Conservation (phyloP, 1,140 invertebrate species). For the Drosophila hydei region DNA sequence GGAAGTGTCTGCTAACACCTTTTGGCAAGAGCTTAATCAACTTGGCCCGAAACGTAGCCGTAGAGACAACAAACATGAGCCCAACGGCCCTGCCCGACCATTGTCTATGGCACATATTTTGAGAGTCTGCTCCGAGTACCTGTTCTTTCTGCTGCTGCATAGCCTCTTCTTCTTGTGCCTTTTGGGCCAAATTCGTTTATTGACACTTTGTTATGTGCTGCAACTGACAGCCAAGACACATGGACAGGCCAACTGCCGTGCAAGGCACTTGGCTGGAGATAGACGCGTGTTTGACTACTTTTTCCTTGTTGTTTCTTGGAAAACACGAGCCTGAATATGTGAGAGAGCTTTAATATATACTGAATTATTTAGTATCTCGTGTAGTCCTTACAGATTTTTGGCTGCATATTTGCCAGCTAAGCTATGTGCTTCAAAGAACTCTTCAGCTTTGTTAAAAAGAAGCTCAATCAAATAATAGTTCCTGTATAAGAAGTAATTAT, state of each 20-base stretch:
- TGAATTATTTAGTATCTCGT: too few relatives aligned
- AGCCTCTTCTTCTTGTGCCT: slow-evolving; percentile 5
- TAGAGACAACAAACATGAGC: slow-evolving; percentile 21
- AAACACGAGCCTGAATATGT: too few relatives aligned
- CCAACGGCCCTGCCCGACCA: background rate
- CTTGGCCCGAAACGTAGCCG: slow-evolving; percentile 12
- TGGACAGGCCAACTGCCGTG: slow-evolving; percentile 31
- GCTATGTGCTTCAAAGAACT: too few relatives aligned
- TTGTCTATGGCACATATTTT: slow-evolving; percentile 17
- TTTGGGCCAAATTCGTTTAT: slow-evolving; percentile 65
- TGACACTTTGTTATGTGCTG: slow-evolving; percentile 77
- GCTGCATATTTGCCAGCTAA: too few relatives aligned
- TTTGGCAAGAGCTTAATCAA: slow-evolving; percentile 63
- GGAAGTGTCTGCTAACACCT: slow-evolving; percentile 10
- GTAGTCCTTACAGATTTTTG: too few relatives aligned
- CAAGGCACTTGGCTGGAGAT: slow-evolving; percentile 5
- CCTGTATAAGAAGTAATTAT: too few relatives aligned
- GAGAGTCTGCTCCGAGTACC: slow-evolving; percentile 14
- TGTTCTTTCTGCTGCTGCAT: slow-evolving; percentile 12
- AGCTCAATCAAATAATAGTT: too few relatives aligned
- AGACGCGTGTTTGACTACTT: background rate
- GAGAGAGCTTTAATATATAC: too few relatives aligned
- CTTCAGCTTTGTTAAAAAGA: too few relatives aligned
- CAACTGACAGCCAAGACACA: slow-evolving; percentile 60
- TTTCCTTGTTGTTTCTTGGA: too few relatives aligned